Percentiles rank a stretch among this genome's conserved stretches.
phyloP scores from a whole-genome alignment of 2,888 invertebrate species.

The Anoncus sp. region DNA sequence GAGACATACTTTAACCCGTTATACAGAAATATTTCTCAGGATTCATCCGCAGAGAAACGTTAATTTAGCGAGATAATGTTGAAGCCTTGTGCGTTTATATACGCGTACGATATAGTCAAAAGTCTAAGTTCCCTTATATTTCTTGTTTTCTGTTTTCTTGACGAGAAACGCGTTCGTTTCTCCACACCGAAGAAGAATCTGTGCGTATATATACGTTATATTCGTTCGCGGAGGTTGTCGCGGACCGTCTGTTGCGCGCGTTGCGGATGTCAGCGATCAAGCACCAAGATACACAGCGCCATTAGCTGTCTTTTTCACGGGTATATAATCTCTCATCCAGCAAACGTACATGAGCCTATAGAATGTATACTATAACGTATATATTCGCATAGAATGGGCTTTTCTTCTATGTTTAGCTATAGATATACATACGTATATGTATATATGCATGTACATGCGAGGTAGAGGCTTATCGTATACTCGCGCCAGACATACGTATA shows the following conservation, averaged over 20 bases:
- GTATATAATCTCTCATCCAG: slow-evolving; percentile 49
- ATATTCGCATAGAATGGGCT: slow-evolving; percentile 35
- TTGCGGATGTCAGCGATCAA: slow-evolving; percentile 59
- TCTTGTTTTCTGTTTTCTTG: slow-evolving; percentile 28
- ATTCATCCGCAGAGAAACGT: slow-evolving; percentile 38
- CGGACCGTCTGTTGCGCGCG: slow-evolving; percentile 47
- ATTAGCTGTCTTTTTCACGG: slow-evolving; percentile 60
- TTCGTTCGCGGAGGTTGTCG: slow-evolving; percentile 48
- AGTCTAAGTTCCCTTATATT: slow-evolving; percentile 40
- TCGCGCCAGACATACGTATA: slow-evolving; percentile 5
- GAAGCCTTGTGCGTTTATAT: not conserved
- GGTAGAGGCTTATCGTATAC: slow-evolving; percentile 22
- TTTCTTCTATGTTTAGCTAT: slow-evolving; percentile 16
- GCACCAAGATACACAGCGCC: slow-evolving; percentile 49
- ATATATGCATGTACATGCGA: slow-evolving; percentile 10
- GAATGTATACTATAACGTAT: slow-evolving; percentile 46
- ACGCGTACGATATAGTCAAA: slow-evolving; percentile 20
- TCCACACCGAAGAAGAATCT: not conserved
- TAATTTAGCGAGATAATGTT: slow-evolving; percentile 43
- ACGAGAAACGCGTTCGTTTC: slow-evolving; percentile 19
- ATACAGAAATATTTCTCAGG: slow-evolving; percentile 55
- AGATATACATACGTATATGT: not conserved
- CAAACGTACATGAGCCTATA: slow-evolving; percentile 33
- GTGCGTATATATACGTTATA: slow-evolving; percentile 22
- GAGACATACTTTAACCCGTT: slow-evolving; percentile 47